A percentile compares a stretch with the other conserved stretches of the same genome.
Evolutionary conservation across 2,113 vertebrate species (phyloP).

Genomic region (Ascaphus truei): DNA sequence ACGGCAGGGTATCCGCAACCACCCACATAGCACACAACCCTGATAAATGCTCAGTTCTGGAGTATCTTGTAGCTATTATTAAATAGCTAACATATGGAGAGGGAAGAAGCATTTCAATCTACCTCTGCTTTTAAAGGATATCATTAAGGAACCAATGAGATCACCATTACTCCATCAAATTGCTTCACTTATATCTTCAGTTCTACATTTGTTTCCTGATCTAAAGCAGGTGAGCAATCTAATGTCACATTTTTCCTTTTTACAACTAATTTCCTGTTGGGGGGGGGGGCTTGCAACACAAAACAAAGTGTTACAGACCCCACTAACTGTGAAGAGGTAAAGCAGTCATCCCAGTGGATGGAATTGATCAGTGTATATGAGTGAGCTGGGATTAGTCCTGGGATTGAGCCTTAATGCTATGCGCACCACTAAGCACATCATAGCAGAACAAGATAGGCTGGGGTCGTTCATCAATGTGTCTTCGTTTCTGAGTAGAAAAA

Average conservation of each 20-base stretch:
- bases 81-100: conserved; percentile 1
- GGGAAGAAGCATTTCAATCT: neutral
- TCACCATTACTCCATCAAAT: conserved; percentile 16
- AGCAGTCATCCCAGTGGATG: too few species aligned
- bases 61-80: neutral
- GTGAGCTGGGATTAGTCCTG: neutral
- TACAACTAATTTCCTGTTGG: neutral
- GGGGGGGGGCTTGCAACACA: neutral
- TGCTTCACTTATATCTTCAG: neutral
- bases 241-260: neutral
- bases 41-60: neutral
- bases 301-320: neutral
- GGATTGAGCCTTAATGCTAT: too few species aligned
- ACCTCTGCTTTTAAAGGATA: neutral
- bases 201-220: conserved; percentile 8
- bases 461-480: too few species aligned
- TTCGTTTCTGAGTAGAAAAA: too few species aligned
- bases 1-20: neutral
- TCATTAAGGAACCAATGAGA: conserved; percentile 3
- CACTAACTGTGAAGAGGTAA: neutral
- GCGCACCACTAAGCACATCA: too few species aligned
- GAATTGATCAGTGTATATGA: neutral
- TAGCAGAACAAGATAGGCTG: too few species aligned
- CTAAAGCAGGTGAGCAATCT: neutral
- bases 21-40: neutral